These are phyloP conservation scores for Phrixothrix hirtus DNA, from an alignment of 2,888 invertebrate genomes.

Conservation along the genomic window DNA sequence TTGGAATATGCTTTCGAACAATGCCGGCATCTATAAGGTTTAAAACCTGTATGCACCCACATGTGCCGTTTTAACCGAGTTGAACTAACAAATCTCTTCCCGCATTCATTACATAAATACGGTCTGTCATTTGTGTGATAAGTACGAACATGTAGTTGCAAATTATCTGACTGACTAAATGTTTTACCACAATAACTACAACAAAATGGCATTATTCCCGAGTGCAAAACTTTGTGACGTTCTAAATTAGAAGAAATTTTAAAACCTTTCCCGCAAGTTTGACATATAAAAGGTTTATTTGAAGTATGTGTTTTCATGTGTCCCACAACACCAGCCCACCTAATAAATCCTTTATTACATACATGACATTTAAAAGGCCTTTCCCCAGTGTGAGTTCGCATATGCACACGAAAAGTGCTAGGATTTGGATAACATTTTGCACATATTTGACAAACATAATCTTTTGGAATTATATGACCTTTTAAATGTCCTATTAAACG, in stretches of 20 bases:
- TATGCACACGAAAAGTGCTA: slow-evolving; percentile 60
- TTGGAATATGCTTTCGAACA: slow-evolving; percentile 50
- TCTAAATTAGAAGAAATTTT: slow-evolving; percentile 51
- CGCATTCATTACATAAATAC: slow-evolving; percentile 51
- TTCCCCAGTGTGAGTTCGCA: slow-evolving; percentile 63
- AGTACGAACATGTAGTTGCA: slow-evolving; percentile 50
- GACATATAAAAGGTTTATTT: slow-evolving; percentile 48
- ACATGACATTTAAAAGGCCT: slow-evolving; percentile 51
- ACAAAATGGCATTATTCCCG: slow-evolving; percentile 46
- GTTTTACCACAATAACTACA: slow-evolving; percentile 52
- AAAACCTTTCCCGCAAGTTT: slow-evolving; percentile 50
- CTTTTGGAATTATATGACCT: slow-evolving; percentile 51
- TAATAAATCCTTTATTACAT: slow-evolving; percentile 51
- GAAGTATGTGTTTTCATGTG: slow-evolving; percentile 52
- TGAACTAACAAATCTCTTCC: slow-evolving; percentile 51
- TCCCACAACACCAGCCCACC: slow-evolving; percentile 51
- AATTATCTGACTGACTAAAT: slow-evolving; percentile 51
- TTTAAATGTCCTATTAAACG: slow-evolving; percentile 50
- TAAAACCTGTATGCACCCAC: slow-evolving; percentile 51
- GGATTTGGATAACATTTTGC: slow-evolving; percentile 53
- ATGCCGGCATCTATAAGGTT: slow-evolving; percentile 46
- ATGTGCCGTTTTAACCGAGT: slow-evolving; percentile 51
- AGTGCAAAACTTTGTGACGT: slow-evolving; percentile 50
- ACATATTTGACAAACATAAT: slow-evolving; percentile 53
- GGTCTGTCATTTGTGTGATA: slow-evolving; percentile 52